Conservation (phyloP, 2,888 invertebrate genomes). For the Syritta pipiens region DNA sequence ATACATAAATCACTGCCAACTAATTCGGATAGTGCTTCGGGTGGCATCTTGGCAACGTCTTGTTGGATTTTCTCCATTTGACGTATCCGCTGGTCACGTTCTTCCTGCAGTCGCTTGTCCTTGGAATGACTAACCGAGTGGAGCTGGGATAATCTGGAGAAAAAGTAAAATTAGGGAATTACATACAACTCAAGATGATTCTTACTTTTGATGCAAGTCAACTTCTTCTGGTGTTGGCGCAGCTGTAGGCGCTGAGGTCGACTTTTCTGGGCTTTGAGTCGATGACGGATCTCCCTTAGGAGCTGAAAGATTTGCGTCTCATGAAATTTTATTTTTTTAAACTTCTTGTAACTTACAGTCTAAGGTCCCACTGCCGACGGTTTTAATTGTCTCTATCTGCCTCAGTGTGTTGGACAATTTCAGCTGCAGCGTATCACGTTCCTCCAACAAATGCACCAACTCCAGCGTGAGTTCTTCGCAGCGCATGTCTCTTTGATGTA, state of each 20-base stretch:
- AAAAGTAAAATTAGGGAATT: no score
- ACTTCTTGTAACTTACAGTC: conserved; percentile 71
- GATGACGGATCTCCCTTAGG: conserved; percentile 44
- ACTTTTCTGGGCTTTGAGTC: conserved; percentile 66
- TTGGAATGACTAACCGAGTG: conserved; percentile 87
- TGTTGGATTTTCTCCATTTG: conserved; percentile 88
- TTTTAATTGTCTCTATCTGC: conserved; percentile 84
- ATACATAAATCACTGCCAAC: conserved; percentile 88
- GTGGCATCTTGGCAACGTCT: conserved; percentile 86
- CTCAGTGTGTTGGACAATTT: conserved; percentile 90
- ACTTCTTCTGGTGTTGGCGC: conserved; percentile 63
- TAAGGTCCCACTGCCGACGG: no score
- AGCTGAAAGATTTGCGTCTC: conserved; percentile 6
- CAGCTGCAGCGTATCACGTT: conserved; percentile 90
- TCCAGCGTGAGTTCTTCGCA: conserved; percentile 93
- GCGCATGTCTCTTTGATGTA: conserved; percentile 91
- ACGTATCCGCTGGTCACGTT: conserved; percentile 87
- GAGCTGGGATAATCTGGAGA: conserved; percentile 84
- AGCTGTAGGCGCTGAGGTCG: conserved; percentile 60
- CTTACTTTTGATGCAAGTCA: conserved; percentile 76
- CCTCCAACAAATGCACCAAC: conserved; percentile 89
- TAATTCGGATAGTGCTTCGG: conserved; percentile 86
- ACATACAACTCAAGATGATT: no score
- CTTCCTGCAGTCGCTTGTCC: conserved; percentile 87
- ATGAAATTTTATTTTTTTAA: neutral